These are phyloP conservation scores for Lissocephala sabroskyi DNA, from an alignment of 2,888 invertebrate genomes.

Conservation along the genomic window DNA sequence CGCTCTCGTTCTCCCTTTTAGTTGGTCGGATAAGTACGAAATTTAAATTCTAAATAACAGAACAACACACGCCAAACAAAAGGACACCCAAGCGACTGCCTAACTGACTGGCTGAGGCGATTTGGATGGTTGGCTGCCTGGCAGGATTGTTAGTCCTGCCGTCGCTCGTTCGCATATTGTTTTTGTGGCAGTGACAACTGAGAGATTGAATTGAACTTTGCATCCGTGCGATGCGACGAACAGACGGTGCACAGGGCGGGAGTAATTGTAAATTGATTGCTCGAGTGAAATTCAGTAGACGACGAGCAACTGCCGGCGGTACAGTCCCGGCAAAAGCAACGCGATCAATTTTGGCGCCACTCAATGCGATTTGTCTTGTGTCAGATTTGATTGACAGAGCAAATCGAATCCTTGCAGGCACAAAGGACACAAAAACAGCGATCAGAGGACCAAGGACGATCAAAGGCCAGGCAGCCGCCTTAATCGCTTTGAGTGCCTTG, in stretches of 20 bases:
- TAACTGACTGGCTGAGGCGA: conserved; percentile 20
- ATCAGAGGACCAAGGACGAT: too few species aligned
- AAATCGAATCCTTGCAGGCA: conserved; percentile 34
- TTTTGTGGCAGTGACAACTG: conserved; percentile 63
- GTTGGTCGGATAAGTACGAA: too few species aligned
- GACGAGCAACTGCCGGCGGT: conserved; percentile 1
- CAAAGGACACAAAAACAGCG: background rate
- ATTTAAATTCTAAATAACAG: conserved; percentile 43
- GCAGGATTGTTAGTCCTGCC: conserved; percentile 3
- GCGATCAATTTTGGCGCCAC: conserved; percentile 33
- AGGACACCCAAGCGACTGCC: conserved; percentile 13
- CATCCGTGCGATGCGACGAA: conserved; percentile 28
- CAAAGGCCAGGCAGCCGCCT: too few species aligned
- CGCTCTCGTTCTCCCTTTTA: background rate
- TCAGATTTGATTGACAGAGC: conserved; percentile 68
- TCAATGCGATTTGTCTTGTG: conserved; percentile 67
- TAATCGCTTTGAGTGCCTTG: background rate
- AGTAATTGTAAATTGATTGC: conserved; percentile 58
- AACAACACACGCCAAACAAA: conserved; percentile 6
- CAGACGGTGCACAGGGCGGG: background rate
- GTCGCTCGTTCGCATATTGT: conserved; percentile 36
- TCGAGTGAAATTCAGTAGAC: conserved; percentile 39
- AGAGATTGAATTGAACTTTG: conserved; percentile 66
- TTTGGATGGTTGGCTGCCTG: conserved; percentile 1
- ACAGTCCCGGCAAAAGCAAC: conserved; percentile 8